A percentile compares a stretch with the other conserved stretches of the same genome.
phyloP scores from a whole-genome alignment of 2,113 vertebrate genomes.

The Odocoileus hemionus region DNA sequence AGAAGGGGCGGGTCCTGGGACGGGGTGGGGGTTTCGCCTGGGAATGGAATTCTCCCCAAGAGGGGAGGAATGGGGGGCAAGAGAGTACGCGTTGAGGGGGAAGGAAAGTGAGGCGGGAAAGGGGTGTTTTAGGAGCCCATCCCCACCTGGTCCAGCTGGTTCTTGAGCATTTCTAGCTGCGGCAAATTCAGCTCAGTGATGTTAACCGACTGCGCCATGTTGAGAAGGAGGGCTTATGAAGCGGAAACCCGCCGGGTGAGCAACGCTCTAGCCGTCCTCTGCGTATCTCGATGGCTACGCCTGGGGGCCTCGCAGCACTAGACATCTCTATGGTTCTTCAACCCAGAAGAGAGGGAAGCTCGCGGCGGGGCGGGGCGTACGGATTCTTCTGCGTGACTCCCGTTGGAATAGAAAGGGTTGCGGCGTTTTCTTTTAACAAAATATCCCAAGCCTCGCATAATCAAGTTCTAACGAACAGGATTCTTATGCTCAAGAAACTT shows the following conservation, averaged over 20 bases:
- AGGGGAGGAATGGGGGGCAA: background rate
- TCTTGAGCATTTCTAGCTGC: constrained; percentile 91
- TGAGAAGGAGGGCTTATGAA: constrained; percentile 58
- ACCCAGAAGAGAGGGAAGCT: rapidly evolving
- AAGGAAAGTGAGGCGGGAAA: background rate
- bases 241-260: background rate
- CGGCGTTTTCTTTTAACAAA: rapidly evolving
- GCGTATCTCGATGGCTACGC: constrained; percentile 37
- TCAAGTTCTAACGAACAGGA: background rate
- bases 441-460: background rate
- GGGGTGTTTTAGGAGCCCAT: background rate
- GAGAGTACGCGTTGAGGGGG: background rate
- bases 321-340: background rate
- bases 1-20: background rate
- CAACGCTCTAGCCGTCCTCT: constrained; percentile 42
- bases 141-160: constrained; percentile 90
- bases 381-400: rapidly evolving
- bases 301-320: background rate
- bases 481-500: background rate
- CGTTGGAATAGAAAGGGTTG: rapidly evolving
- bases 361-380: background rate
- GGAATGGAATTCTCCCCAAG: background rate
- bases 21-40: background rate
- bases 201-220: constrained; percentile 90
- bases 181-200: constrained; percentile 89